Base-by-base conservation (phyloP, 2,888 invertebrate genomes). In the Phoenoteleia sp. region DNA sequence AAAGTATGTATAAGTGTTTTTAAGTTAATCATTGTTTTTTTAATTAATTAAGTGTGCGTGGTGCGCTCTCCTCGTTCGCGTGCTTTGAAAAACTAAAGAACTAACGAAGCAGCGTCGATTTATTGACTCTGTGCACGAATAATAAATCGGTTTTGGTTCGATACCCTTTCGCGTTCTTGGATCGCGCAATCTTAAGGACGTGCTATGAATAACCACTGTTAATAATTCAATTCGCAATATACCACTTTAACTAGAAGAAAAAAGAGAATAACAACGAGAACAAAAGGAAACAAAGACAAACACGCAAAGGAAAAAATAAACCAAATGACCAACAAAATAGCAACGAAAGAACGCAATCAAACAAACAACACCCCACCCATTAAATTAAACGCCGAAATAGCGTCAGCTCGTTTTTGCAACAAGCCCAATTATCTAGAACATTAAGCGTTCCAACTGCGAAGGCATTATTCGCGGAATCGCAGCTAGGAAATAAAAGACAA, bases 81-180 rank as follows among this genome's bases (percentile, higher is more conserved):
- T 81, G 66, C 60, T 60, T 69, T 33, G 81, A 69, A 75, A 81
- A 67, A 54, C 33, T 56, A 69, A 75, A 67, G 36, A 66, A 72
- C 71, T 72, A 80, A 80, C 72, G 67, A 75, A 81, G 81, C 75
- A 54, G 27, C 42, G 69, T 29, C 75, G 69, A 75, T 75, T 81
- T 52, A 81, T 81, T 69, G 74, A 75, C 74, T 75, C 17, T n/a
- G 60, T 23, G 54, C 75, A 45, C 81, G 81, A 75, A 75, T 81
- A 81, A 81, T 81, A 75, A 75, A 75, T 75, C 69, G 62, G 69
- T 75, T 69, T 60, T 69, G 52, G 67, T 74, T 81, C 67, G 74
- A 74, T 67, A 74, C 11, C 81, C 74, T 60, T 67, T 74, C 25
- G 29, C 67, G 45, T 74, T 66, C 81, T 58, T 56, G 56, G 58